Conservation (phyloP, 1,140 invertebrate species). For the Leguminivora glycinivorella region DNA sequence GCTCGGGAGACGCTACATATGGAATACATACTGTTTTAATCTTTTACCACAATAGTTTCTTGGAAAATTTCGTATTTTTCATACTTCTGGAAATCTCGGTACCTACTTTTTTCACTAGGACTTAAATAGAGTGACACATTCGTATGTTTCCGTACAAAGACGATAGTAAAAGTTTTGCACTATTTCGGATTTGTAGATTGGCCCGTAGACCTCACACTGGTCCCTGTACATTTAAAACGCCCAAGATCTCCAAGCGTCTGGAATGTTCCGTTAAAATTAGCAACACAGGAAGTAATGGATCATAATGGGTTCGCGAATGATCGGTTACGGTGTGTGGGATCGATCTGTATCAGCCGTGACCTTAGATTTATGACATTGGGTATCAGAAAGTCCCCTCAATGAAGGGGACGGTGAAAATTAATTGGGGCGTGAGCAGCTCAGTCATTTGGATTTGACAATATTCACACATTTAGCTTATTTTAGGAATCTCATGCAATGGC, state of each 20-base stretch:
- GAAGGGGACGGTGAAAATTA: not conserved
- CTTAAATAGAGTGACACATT: too few relatives aligned
- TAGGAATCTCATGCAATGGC: not conserved
- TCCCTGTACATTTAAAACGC: not conserved
- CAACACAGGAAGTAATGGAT: conserved; percentile 65
- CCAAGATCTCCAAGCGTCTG: not conserved
- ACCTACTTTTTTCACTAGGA: too few relatives aligned
- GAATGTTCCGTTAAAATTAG: conserved; percentile 61
- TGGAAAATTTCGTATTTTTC: too few relatives aligned
- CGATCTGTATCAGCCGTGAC: conserved; percentile 21
- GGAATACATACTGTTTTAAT: too few relatives aligned
- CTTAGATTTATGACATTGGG: conserved; percentile 18
- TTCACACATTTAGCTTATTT: not conserved
- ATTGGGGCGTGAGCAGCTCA: not conserved
- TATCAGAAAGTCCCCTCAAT: not conserved
- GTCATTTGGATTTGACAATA: not conserved
- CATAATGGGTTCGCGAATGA: conserved; percentile 49
- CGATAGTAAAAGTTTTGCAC: too few relatives aligned
- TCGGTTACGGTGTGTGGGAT: conserved; percentile 30
- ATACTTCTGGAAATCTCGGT: too few relatives aligned
- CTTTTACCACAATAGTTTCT: too few relatives aligned
- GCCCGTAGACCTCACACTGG: not conserved
- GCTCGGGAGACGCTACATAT: too few relatives aligned
- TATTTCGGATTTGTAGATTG: too few relatives aligned
- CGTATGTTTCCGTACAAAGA: too few relatives aligned